Evolutionary conservation across 2,888 invertebrate genomes (phyloP).

Genomic region (Sinodicranocentrus sp.): DNA sequence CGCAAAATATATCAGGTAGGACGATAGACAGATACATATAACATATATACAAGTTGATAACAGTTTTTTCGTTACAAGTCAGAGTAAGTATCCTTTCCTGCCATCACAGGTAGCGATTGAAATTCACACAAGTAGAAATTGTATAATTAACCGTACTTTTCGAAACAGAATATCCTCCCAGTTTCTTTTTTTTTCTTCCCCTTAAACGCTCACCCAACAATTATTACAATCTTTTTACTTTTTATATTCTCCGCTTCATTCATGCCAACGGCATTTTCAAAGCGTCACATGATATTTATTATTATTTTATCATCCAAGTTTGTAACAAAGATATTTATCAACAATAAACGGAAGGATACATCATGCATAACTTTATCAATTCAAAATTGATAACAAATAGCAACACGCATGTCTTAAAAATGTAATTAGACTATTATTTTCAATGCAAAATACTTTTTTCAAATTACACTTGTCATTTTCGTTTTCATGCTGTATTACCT

Average conservation of each 20-base stretch:
- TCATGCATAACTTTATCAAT: constrained; percentile 6
- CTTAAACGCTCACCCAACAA: not conserved
- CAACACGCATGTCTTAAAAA: not conserved
- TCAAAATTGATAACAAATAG: constrained; percentile 4
- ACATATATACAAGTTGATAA: too few relatives aligned
- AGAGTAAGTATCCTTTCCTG: not conserved
- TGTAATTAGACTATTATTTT: too few relatives aligned
- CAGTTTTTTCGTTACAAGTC: too few relatives aligned
- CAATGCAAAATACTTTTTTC: too few relatives aligned
- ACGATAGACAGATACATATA: too few relatives aligned
- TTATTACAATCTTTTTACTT: not conserved
- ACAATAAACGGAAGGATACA: constrained; percentile 21
- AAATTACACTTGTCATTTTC: constrained; percentile 14
- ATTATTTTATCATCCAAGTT: too few relatives aligned
- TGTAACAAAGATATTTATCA: not conserved
- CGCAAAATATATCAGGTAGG: too few relatives aligned
- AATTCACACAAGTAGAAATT: constrained; percentile 16
- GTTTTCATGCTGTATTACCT: constrained; percentile 6
- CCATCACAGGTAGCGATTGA: constrained; percentile 12
- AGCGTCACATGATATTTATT: too few relatives aligned
- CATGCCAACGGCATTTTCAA: too few relatives aligned
- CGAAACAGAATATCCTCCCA: constrained; percentile 10
- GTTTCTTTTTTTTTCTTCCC: not conserved
- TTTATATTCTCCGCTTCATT: not conserved
- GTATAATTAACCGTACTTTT: not conserved